A percentile compares a stretch with the other conserved stretches of the same genome.
phyloP scores from a whole-genome alignment of 2,888 invertebrate genomes.

The Agrochola litura region DNA sequence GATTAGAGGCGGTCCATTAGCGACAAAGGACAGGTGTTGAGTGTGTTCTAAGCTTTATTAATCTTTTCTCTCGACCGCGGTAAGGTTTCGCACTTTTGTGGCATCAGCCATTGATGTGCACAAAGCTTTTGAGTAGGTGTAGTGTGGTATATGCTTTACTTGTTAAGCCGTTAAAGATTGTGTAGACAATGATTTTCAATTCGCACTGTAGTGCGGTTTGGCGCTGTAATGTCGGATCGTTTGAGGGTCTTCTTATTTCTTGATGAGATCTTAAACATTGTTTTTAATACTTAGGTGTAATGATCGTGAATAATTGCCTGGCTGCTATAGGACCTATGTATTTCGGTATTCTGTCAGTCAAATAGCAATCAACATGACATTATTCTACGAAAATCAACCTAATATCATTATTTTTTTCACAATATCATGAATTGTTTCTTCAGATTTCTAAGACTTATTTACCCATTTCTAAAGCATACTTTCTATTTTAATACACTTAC shows the following conservation, averaged over 20 bases:
- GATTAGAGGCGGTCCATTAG: conserved; percentile 87
- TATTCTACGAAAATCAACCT: no score
- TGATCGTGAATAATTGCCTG: no score
- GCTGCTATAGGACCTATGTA: no score
- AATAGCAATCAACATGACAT: no score
- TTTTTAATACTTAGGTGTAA: neutral
- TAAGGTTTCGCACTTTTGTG: conserved; percentile 87
- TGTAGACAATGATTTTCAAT: conserved; percentile 59
- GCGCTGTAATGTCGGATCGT: conserved; percentile 4
- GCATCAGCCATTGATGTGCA: conserved; percentile 81
- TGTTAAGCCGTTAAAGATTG: conserved; percentile 56
- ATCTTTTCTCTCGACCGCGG: conserved; percentile 84
- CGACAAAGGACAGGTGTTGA: conserved; percentile 89
- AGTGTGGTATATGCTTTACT: conserved; percentile 48
- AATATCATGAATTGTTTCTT: no score
- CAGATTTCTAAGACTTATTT: neutral
- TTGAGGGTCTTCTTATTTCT: neutral
- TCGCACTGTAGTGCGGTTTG: conserved; percentile 55
- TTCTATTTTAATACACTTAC: neutral
- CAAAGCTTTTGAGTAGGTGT: conserved; percentile 74
- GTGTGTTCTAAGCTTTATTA: conserved; percentile 89
- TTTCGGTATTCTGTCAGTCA: no score
- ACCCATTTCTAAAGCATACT: neutral
- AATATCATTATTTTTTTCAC: no score
- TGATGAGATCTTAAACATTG: neutral